These are phyloP conservation scores for Cordilura impudica DNA, from an alignment of 2,888 invertebrate genomes.

Conservation along the genomic window DNA sequence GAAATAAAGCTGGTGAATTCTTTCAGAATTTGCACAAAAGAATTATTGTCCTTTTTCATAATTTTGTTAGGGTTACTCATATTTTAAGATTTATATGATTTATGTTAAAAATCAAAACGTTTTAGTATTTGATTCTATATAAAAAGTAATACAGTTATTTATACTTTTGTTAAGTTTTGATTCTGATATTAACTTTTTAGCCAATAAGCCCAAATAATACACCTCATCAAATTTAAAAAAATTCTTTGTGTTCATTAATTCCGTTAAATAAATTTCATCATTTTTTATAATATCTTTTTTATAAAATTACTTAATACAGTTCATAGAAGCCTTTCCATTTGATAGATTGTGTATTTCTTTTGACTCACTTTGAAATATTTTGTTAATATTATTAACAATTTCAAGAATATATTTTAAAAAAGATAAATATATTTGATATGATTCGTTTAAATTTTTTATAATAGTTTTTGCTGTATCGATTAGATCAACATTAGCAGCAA, in stretches of 20 bases:
- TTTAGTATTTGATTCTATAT: background rate
- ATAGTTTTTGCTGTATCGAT: too few species aligned
- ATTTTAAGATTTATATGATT: background rate
- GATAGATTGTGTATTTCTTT: constrained; percentile 14
- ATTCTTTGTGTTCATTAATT: constrained; percentile 7
- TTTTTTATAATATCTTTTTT: background rate
- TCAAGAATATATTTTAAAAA: too few species aligned
- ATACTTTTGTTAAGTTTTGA: background rate
- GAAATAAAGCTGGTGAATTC: background rate
- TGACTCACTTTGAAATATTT: background rate
- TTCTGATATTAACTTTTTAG: background rate
- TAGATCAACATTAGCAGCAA: constrained; percentile 7
- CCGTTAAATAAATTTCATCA: background rate
- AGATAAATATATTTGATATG: too few species aligned
- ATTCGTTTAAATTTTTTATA: too few species aligned
- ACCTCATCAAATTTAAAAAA: background rate
- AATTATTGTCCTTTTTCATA: background rate
- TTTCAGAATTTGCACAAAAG: background rate
- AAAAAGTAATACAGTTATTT: background rate
- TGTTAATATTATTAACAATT: too few species aligned
- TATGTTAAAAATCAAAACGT: background rate
- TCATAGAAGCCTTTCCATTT: constrained; percentile 26
- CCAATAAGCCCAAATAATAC: constrained; percentile 13
- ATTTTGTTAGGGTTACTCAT: background rate
- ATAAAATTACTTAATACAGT: constrained; percentile 27